Evolutionary conservation across 1,140 invertebrate genomes (phyloP).

Genomic region (Telenomus remus): DNA sequence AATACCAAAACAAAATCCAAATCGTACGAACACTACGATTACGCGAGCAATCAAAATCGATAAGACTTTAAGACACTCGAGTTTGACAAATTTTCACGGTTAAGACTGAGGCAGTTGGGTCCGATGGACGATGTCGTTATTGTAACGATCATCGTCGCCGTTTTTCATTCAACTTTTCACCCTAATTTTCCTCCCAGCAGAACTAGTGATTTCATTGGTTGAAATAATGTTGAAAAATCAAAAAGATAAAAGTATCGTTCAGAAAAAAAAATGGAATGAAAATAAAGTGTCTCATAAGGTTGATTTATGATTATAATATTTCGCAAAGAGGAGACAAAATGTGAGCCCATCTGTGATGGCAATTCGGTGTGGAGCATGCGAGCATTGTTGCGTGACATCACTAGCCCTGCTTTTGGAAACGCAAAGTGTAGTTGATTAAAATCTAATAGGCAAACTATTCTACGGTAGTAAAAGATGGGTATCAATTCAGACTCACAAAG

Average conservation of each 20-base stretch:
- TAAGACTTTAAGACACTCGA: slow-evolving; percentile 24
- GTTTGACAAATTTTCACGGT: slow-evolving; percentile 45
- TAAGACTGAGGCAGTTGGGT: slow-evolving; percentile 28
- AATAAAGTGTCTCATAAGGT: not conserved
- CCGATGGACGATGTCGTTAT: slow-evolving; percentile 50
- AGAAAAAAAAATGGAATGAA: not conserved
- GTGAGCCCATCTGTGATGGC: slow-evolving; percentile 35
- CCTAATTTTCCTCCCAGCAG: slow-evolving; percentile 35
- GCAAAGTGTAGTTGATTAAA: slow-evolving; percentile 40
- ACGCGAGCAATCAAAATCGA: slow-evolving; percentile 30
- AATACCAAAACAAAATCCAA: too few species aligned
- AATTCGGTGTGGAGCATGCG: not conserved
- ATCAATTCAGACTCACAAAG: slow-evolving; percentile 73
- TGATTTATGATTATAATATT: slow-evolving; percentile 21
- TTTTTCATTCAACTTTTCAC: slow-evolving; percentile 41
- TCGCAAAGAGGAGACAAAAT: slow-evolving; percentile 4
- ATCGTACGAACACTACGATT: too few species aligned
- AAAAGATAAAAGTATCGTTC: too few species aligned
- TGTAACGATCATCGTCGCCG: slow-evolving; percentile 50
- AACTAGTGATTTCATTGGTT: too few species aligned
- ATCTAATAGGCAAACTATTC: slow-evolving; percentile 55
- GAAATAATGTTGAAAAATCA: too few species aligned
- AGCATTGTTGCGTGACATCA: not conserved
- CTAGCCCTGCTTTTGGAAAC: slow-evolving; percentile 12
- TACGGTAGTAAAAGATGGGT: slow-evolving; percentile 55